These are phyloP conservation scores for Zeuzera pyrina DNA, from an alignment of 2,888 invertebrate genomes.

Conservation along the genomic window DNA sequence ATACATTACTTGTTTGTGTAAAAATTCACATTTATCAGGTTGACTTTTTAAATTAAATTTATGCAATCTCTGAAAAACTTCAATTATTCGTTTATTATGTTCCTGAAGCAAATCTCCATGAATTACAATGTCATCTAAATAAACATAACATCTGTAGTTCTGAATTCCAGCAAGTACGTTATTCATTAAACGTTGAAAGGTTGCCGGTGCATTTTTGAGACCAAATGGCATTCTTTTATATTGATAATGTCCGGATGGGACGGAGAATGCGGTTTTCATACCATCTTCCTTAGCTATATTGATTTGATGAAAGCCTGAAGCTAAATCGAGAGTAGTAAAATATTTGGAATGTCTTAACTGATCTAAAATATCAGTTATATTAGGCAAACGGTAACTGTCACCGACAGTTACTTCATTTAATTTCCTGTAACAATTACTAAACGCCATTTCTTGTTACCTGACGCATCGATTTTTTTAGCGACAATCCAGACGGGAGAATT, in stretches of 20 bases:
- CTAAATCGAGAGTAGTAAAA: constrained; percentile 18
- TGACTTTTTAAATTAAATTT: neutral
- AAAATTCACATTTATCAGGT: neutral
- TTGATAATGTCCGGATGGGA: constrained; percentile 22
- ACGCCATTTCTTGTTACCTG: constrained; percentile 9
- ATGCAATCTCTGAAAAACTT: neutral
- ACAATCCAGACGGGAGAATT: constrained; percentile 19
- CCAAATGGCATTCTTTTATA: constrained; percentile 28
- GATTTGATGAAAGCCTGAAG: constrained; percentile 16
- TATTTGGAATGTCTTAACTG: constrained; percentile 16
- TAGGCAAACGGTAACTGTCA: constrained; percentile 15
- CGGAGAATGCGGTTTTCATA: constrained; percentile 2
- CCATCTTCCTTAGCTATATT: constrained; percentile 1
- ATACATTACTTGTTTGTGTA: no score
- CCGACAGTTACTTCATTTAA: constrained; percentile 14
- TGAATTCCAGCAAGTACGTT: constrained; percentile 20
- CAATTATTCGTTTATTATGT: neutral
- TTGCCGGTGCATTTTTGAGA: constrained; percentile 23
- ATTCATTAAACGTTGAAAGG: constrained; percentile 31
- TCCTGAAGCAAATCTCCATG: neutral
- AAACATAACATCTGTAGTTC: no score
- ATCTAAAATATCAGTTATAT: constrained; percentile 16
- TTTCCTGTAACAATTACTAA: constrained; percentile 11
- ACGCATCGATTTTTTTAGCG: constrained; percentile 16
- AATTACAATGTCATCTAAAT: neutral